Evolutionary conservation across 2,888 invertebrate genomes (phyloP).

Genomic region (Hesperia comma): DNA sequence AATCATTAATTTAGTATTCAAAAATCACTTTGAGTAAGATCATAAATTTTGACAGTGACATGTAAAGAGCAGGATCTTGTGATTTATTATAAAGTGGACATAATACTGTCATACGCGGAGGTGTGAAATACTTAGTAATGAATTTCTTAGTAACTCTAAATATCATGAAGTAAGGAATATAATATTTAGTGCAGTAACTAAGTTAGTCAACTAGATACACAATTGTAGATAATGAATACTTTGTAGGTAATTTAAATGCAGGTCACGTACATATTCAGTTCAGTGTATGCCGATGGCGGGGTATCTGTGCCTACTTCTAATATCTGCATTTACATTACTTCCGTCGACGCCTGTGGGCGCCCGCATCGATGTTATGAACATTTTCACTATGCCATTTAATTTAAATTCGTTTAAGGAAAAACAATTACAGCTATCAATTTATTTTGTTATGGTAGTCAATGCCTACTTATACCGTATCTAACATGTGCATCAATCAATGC

Average conservation of each 20-base stretch:
- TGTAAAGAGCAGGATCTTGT: too few relatives aligned
- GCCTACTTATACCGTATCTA: too few relatives aligned
- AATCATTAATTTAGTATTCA: too few relatives aligned
- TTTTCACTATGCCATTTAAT: slow-evolving; percentile 53
- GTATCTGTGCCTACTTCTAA: slow-evolving; percentile 52
- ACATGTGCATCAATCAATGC: too few relatives aligned
- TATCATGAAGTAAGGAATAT: neutral
- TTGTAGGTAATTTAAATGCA: slow-evolving; percentile 56
- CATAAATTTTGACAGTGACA: too few relatives aligned
- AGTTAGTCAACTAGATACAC: slow-evolving; percentile 1
- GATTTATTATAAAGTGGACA: too few relatives aligned
- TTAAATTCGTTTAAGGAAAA: slow-evolving; percentile 27
- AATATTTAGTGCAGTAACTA: neutral
- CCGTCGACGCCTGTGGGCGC: slow-evolving; percentile 72
- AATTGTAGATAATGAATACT: slow-evolving; percentile 15
- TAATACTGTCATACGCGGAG: too few relatives aligned
- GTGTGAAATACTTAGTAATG: too few relatives aligned
- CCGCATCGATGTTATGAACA: slow-evolving; percentile 62
- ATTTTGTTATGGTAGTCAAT: neutral
- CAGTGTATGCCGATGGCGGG: slow-evolving; percentile 57
- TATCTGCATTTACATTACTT: slow-evolving; percentile 71
- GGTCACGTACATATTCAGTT: slow-evolving; percentile 61
- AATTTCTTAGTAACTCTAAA: too few relatives aligned
- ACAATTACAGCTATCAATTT: neutral
- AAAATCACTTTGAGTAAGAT: too few relatives aligned